Evolutionary conservation across 2,113 vertebrate species (phyloP), one percentile per base, ranked within the genome.

Genomic region (Noctilio leporinus): DNA sequence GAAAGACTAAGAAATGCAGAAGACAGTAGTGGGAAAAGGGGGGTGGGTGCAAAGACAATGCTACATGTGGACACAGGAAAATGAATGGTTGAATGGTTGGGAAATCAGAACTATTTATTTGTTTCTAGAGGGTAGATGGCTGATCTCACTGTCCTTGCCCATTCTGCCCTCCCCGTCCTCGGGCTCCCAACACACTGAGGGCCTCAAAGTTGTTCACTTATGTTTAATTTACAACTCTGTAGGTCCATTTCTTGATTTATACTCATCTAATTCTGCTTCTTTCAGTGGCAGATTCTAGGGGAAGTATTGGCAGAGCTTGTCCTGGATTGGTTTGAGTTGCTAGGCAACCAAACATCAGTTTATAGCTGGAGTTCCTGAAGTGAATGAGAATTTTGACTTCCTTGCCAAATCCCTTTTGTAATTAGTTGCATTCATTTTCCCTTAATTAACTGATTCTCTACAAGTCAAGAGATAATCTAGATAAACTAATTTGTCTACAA

Each of bases 141-240:
- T 57, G 67, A 49, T 16, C 55, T 86, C 53, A 40, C 2, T 43
- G 28, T 64, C 43, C 35, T 77, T 4, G 1, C 22, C 35, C 8
- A 4, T 19, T 73, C 59, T 69, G 47, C 40, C 67, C 2, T 2
- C 43, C 80, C 86, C 47, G 51, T 45, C 73, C 78, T 64, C 3
- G 0, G 86, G 64, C 38, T 77, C 22, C 35, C 89, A 86, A 19
- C 33, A 43, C 11, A 6, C 2, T 35, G 33, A 85, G 7, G 49
- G 49, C 55, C 78, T 45, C 1, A 15, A 4, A 26, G 22, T 38
- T 82, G 78, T 26, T 84, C 38, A 8, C 12, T 88, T 88, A 82
- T 62, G 49, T 91, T 95, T 91, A 89, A 86, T 89, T 93, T 86
- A 65, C 76, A 51, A 92, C 9, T 75, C 85, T 76, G 20, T 65